Percentiles rank a stretch among this genome's conserved stretches.
Conservation (phyloP, 2,888 invertebrate genomes). For the Calliphora vomitoria region DNA sequence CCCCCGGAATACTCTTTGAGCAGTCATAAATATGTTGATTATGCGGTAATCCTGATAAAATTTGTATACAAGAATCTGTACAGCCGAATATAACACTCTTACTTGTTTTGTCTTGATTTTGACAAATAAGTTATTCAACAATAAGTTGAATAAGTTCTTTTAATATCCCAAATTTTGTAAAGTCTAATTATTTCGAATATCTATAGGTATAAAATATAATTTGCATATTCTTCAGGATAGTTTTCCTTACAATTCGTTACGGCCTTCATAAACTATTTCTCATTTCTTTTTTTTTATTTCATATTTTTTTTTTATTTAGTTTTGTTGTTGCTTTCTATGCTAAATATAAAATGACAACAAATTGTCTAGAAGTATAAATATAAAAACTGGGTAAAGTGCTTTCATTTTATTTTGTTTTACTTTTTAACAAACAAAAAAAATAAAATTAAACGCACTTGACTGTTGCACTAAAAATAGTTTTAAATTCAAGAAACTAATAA, state of each 20-base stretch:
- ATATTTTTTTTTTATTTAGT: neutral
- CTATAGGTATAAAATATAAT: no score
- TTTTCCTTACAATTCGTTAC: neutral
- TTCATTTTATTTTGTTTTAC: slow-evolving; percentile 19
- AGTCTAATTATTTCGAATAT: no score
- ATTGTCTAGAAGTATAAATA: slow-evolving; percentile 64
- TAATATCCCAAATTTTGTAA: no score
- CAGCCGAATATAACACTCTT: no score
- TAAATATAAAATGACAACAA: slow-evolving; percentile 69
- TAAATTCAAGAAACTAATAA: slow-evolving; percentile 2
- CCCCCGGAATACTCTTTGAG: no score
- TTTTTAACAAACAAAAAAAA: slow-evolving; percentile 15
- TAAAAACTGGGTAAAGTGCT: slow-evolving; percentile 68
- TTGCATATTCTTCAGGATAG: neutral
- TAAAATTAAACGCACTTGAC: slow-evolving; percentile 59
- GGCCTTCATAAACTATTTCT: neutral
- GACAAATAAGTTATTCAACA: no score
- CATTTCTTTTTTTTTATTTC: neutral
- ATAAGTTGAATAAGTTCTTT: no score
- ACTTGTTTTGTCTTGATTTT: no score
- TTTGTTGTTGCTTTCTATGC: slow-evolving; percentile 43
- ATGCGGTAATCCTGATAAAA: no score
- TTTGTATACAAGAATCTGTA: no score
- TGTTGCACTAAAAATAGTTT: slow-evolving; percentile 58
- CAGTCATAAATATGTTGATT: no score